A percentile compares a stretch with the other conserved stretches of the same genome.
These are phyloP conservation scores for Cercopithecus mitis DNA, from an alignment of 2,797 vertebrate species.

Conservation along the genomic window DNA sequence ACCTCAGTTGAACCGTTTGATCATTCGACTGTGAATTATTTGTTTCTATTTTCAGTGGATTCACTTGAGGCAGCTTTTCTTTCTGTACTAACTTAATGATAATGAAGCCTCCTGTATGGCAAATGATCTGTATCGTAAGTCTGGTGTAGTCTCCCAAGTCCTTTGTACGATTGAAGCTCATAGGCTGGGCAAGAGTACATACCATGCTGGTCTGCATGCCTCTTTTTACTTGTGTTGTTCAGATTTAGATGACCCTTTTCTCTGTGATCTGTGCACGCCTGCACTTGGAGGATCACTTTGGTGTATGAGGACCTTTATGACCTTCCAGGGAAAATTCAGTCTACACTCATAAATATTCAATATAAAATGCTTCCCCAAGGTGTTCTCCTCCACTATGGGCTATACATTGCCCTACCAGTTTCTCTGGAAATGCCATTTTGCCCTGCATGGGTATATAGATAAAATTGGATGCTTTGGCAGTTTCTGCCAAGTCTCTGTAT, in stretches of 20 bases:
- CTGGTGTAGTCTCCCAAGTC: rapidly evolving
- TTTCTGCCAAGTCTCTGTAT: not conserved
- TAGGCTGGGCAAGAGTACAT: rapidly evolving
- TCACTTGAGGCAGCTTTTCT: not conserved
- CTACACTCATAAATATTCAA: not conserved
- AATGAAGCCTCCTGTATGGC: not conserved
- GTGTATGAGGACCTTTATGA: not conserved
- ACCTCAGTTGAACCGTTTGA: not conserved
- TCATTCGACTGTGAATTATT: not conserved
- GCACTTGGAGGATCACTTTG: no score
- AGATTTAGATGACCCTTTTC: not conserved
- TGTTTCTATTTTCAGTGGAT: not conserved
- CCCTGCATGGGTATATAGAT: not conserved
- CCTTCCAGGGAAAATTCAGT: not conserved
- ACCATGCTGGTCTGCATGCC: not conserved
- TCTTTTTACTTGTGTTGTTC: not conserved
- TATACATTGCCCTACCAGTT: not conserved
- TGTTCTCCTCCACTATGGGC: not conserved
- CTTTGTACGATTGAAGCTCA: not conserved
- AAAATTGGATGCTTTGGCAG: rapidly evolving
- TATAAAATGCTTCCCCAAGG: not conserved
- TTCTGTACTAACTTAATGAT: not conserved
- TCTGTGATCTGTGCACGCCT: not conserved
- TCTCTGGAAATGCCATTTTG: not conserved
- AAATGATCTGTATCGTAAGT: rapidly evolving